Conservation (phyloP, 1,140 invertebrate species). For the Hypsibius dujardini region DNA sequence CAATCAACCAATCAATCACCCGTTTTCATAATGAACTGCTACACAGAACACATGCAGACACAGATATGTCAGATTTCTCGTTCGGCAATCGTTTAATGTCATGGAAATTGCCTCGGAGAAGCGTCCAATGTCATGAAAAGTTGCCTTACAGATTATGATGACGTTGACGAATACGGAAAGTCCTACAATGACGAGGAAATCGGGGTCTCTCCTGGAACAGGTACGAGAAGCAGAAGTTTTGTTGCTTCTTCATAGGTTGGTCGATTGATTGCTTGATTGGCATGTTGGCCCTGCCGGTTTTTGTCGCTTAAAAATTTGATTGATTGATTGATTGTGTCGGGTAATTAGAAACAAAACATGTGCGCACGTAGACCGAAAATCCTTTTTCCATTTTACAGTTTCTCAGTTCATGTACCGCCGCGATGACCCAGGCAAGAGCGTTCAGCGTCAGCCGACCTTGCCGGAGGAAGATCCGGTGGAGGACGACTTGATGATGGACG, state of each 20-base stretch:
- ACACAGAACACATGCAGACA: too few species aligned
- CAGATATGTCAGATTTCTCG: too few species aligned
- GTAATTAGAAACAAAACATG: conserved; percentile 6
- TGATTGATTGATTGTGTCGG: too few species aligned
- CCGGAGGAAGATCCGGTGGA: conserved; percentile 41
- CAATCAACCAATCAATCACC: too few species aligned
- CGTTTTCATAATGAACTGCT: too few species aligned
- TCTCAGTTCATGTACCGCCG: conserved; percentile 68
- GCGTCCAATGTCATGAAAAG: too few species aligned
- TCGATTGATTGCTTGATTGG: too few species aligned
- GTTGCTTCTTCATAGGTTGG: conserved; percentile 8
- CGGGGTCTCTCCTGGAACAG: conserved; percentile 68
- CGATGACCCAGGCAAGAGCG: conserved; percentile 39
- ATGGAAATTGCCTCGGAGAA: too few species aligned
- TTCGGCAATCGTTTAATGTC: too few species aligned
- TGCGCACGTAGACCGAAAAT: conserved; percentile 16
- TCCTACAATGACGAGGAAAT: conserved; percentile 46
- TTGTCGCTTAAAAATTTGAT: too few species aligned
- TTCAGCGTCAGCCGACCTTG: conserved; percentile 53
- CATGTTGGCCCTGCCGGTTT: too few species aligned
- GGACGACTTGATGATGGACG: conserved; percentile 29
- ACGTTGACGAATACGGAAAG: conserved; percentile 20
- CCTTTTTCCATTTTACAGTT: conserved; percentile 22
- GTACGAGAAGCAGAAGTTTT: conserved; percentile 26
- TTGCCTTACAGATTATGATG: conserved; percentile 19